Evolutionary conservation across 2,113 vertebrate genomes (phyloP), one percentile per base, ranked within the genome.

Genomic region (Arenaria interpres): DNA sequence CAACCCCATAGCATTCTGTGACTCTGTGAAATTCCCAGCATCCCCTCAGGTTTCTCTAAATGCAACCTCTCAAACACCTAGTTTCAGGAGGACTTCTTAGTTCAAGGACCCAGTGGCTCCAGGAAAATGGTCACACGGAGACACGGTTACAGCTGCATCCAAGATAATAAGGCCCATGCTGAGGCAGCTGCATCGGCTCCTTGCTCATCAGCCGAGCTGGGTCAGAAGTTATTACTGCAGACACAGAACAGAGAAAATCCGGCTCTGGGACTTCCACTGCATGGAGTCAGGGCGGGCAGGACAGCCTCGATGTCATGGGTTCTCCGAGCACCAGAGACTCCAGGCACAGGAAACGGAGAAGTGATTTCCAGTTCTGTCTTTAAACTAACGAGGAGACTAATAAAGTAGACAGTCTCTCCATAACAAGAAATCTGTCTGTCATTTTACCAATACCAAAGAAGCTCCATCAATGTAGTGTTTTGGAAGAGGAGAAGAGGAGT

Each of bases 221-320:
- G 51, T 28, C 83, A 62, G 78, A 64, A 54, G 15, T 57, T 82
- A 75, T 27, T 43, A 21, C 35, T 48, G 30, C 46, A 82, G 56
- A 35, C 23, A 53, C 27, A n/a, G 66, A 68, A 41, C 8, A 6
- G 33, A 79, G 50, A 10, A 59, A 48, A 87, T 11, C 56, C 1
- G 1, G 23, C n/a, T 32, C 45, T 24, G 56, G 51, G 60, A 56
- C 54, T 25, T 53, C 24, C 39, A 43, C 64, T 28, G 28, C 1
- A 0, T 16, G n/a, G 39, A 46, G 37, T 23, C 63, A 54, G 5
- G 0, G 2, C 74, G 85, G 69, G 33, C 30, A 57, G 0, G 0
- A 7, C 66, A 90, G 60, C 35, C 41, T 23, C 1, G 0, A 27
- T 27, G 43, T 23, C 53, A 20, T 0, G 6, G 37, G 27, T 32